Evolutionary conservation across 2,797 vertebrate genomes (phyloP).

Genomic region (Babyrousa celebensis): DNA sequence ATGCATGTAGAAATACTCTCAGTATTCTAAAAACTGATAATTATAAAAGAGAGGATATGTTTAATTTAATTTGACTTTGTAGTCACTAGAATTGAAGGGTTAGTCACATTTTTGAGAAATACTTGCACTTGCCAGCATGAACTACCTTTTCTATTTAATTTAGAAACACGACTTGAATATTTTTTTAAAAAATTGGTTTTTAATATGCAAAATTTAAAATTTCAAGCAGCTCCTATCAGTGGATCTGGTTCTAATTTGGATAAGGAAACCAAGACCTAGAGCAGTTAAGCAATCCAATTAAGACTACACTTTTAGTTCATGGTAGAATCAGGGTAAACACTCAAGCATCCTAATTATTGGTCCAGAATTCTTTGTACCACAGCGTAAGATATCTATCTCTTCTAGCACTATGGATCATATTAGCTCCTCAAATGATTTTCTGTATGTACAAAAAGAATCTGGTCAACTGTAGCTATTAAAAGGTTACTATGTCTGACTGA

Average conservation of each 20-base stretch:
- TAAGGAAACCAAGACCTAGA: neutral
- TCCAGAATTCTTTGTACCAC: neutral
- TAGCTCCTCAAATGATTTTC: conserved; percentile 38
- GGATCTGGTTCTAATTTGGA: conserved; percentile 39
- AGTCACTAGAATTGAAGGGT: conserved; percentile 58
- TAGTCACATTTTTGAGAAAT: conserved; percentile 64
- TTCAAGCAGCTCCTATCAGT: neutral
- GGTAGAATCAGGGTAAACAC: neutral
- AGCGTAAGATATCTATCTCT: neutral
- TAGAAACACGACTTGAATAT: conserved; percentile 72
- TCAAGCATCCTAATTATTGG: neutral
- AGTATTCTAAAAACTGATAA: conserved; percentile 10
- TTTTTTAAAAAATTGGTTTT: conserved; percentile 55
- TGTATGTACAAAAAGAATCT: conserved; percentile 55
- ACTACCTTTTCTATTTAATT: conserved; percentile 38
- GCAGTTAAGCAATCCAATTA: neutral
- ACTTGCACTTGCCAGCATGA: neutral
- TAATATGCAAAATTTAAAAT: conserved; percentile 47
- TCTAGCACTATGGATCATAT: neutral
- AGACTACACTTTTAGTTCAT: neutral
- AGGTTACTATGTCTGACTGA: conserved; percentile 57
- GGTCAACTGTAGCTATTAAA: conserved; percentile 51
- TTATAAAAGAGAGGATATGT: conserved; percentile 1
- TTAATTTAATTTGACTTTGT: conserved; percentile 42
- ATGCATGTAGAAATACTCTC: neutral